Evolutionary conservation across 2,888 invertebrate genomes (phyloP).

Genomic region (Pyrochroa serraticornis): DNA sequence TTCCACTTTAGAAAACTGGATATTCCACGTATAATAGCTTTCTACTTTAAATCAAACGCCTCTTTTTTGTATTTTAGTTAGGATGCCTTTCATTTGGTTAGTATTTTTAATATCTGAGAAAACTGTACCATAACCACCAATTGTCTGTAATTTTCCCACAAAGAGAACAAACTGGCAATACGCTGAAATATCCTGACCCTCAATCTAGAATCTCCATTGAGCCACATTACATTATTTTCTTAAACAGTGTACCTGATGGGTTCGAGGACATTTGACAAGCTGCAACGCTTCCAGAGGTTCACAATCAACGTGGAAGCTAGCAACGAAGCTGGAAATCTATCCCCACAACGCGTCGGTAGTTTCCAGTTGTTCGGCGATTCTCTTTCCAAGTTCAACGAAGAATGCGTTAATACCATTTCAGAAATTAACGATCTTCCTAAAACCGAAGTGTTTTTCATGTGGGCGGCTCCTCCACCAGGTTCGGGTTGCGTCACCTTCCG

Average conservation of each 20-base stretch:
- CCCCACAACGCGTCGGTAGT: constrained; percentile 67
- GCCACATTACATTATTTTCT: too few species aligned
- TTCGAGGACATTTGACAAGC: constrained; percentile 67
- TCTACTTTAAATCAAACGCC: too few species aligned
- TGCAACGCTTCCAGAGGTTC: constrained; percentile 81
- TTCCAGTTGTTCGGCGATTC: constrained; percentile 74
- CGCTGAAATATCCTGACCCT: too few species aligned
- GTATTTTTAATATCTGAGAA: too few species aligned
- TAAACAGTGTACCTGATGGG: constrained; percentile 57
- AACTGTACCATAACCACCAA: too few species aligned
- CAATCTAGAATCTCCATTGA: too few species aligned
- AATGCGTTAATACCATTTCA: constrained; percentile 83
- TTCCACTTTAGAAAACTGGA: too few species aligned
- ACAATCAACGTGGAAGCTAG: constrained; percentile 75
- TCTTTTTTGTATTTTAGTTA: too few species aligned
- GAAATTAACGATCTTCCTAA: constrained; percentile 82
- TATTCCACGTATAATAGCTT: too few species aligned
- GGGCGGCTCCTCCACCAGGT: constrained; percentile 86
- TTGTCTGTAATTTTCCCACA: too few species aligned
- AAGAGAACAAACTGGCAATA: too few species aligned
- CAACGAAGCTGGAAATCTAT: constrained; percentile 57
- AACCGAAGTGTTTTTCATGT: constrained; percentile 84
- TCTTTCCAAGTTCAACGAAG: constrained; percentile 74
- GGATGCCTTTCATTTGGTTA: too few species aligned
- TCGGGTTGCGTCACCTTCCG: constrained; percentile 88